These are phyloP conservation scores for Gisinianus flammeolus DNA, from an alignment of 2,888 invertebrate species.

Conservation along the genomic window DNA sequence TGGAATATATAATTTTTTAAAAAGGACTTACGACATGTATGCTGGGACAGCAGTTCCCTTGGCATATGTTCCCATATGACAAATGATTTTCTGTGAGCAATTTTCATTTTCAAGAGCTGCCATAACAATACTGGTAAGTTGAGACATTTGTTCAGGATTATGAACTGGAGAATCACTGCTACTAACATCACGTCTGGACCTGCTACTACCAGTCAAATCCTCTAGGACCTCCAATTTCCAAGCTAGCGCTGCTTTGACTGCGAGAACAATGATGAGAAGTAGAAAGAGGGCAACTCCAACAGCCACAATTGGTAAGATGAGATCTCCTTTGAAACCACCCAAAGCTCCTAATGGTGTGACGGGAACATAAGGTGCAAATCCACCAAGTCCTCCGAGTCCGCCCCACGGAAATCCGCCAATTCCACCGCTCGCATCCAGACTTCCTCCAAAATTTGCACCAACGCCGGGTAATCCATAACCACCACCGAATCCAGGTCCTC, in stretches of 20 bases:
- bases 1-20: neutral
- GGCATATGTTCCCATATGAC: slow-evolving; percentile 49
- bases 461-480: neutral
- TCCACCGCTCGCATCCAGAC: slow-evolving; percentile 27
- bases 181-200: neutral
- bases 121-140: slow-evolving; percentile 46
- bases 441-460: slow-evolving; percentile 18
- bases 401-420: slow-evolving; percentile 42
- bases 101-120: slow-evolving; percentile 50
- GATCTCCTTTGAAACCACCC: slow-evolving; percentile 56
- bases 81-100: slow-evolving; percentile 51
- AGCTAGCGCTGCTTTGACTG: slow-evolving; percentile 55
- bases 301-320: slow-evolving; percentile 55
- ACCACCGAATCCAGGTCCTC: slow-evolving; percentile 20
- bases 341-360: slow-evolving; percentile 55
- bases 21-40: slow-evolving; percentile 41
- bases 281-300: slow-evolving; percentile 57
- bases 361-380: slow-evolving; percentile 54
- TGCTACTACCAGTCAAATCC: neutral
- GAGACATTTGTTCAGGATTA: slow-evolving; percentile 45
- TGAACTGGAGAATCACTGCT: slow-evolving; percentile 37
- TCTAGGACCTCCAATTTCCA: slow-evolving; percentile 52
- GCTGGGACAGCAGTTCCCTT: slow-evolving; percentile 43
- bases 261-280: slow-evolving; percentile 54
- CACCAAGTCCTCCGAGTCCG: slow-evolving; percentile 41